Conservation (phyloP, 2,113 vertebrate genomes). For the Limnothrissa miodon region DNA sequence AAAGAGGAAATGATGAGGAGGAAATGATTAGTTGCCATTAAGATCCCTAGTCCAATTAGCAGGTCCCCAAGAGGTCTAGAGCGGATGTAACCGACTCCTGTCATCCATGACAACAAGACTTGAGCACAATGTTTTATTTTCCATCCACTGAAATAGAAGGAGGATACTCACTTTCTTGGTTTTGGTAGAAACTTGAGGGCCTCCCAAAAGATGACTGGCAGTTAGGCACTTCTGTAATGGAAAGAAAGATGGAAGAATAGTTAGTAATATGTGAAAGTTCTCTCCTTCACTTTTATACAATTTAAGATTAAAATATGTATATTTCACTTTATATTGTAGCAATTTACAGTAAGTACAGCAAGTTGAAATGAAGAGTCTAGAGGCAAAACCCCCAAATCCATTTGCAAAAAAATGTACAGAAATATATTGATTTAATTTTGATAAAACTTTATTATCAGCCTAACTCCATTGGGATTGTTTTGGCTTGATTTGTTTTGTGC, state of each 20-base stretch:
- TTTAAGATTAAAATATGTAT: no score
- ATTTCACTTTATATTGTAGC: no score
- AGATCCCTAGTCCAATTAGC: neutral
- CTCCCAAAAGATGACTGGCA: constrained; percentile 90
- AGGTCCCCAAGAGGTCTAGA: neutral
- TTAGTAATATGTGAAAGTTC: neutral
- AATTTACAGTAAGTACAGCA: no score
- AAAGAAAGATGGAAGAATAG: constrained; percentile 32
- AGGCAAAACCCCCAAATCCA: no score
- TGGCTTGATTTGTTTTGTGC: no score
- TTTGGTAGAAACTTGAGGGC: constrained; percentile 82
- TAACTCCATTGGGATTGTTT: no score
- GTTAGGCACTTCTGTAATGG: constrained; percentile 91
- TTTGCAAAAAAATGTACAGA: no score
- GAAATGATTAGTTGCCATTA: neutral
- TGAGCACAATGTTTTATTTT: neutral
- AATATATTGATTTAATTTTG: no score
- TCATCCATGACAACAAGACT: neutral
- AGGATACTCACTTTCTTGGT: constrained; percentile 81
- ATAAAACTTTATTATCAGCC: no score
- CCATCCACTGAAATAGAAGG: neutral
- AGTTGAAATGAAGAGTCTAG: no score
- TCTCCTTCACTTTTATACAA: neutral
- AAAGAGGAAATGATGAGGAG: neutral
- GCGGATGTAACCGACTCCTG: neutral